Conservation (phyloP, 2,888 invertebrate genomes). For the Tenodera sinensis region DNA sequence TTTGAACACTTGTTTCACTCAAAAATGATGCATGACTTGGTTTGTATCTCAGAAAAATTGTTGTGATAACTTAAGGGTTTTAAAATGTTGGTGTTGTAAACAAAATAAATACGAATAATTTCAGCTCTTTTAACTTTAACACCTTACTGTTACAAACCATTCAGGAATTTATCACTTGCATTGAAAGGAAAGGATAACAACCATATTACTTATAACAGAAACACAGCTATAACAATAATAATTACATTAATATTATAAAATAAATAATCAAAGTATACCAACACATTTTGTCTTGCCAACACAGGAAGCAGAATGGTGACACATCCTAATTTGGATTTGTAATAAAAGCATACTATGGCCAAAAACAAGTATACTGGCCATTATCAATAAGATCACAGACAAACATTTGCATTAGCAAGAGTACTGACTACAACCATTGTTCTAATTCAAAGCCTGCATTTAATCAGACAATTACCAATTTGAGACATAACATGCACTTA, state of each 20-base stretch:
- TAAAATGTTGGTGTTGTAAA: neutral
- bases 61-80: neutral
- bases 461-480: neutral
- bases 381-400: neutral
- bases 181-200: neutral
- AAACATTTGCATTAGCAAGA: neutral
- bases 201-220: neutral
- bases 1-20: neutral
- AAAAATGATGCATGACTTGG: neutral
- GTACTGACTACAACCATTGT: neutral
- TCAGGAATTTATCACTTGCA: neutral
- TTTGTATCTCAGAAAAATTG: neutral
- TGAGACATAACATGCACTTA: neutral
- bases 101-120: neutral
- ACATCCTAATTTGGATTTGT: neutral
- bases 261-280: neutral
- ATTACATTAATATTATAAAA: constrained; percentile 1
- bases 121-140: neutral
- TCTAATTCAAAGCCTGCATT: neutral
- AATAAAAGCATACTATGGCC: neutral
- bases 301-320: neutral
- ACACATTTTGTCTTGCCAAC: neutral
- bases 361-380: neutral
- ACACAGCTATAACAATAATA: neutral
- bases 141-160: neutral